Base-by-base conservation (phyloP, 2,113 vertebrate species). In the Amia ocellicauda region DNA sequence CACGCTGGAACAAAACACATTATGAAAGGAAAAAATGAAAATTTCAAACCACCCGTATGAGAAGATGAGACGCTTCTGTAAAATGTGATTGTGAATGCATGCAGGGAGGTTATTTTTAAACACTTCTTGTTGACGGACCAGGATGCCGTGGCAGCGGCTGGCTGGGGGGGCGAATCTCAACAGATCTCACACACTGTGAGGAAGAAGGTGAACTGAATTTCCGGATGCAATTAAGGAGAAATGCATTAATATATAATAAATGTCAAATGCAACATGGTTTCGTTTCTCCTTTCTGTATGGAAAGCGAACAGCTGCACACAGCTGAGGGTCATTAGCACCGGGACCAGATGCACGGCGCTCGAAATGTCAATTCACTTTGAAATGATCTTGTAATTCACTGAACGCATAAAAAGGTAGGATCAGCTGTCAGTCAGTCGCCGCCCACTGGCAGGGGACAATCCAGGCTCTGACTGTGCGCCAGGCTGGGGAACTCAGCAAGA, bases 171-270 rank as follows among this genome's bases (percentile, higher is more conserved):
- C n/a, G n/a, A n/a, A n/a, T n/a, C n/a, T n/a, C n/a, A n/a, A n/a
- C n/a, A n/a, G n/a, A n/a, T n/a, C n/a, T n/a, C n/a, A n/a, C n/a
- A n/a, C n/a, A n/a, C n/a, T n/a, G n/a, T n/a, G n/a, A n/a, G n/a
- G n/a, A n/a, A n/a, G n/a, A n/a, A n/a, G n/a, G n/a, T n/a, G n/a
- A n/a, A n/a, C n/a, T n/a, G n/a, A n/a, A n/a, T n/a, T n/a, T n/a
- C n/a, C n/a, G 31, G 19, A 41, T 29, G 60, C 62, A 74, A 58
- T 69, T 65, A 56, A 65, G 28, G 20, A 63, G 59, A 51, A 60
- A 17, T 10, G 24, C 59, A 51, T 72, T 57, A 72, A 72, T 74
- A 70, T 72, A 70, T 68, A 36, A 77, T 77, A 67, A 74, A 77
- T 74, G 73, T 59, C 72, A 72, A 20, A 22, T 20, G 47, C 49